Evolutionary conservation across 2,888 invertebrate species (phyloP).

Genomic region (Corythucha ciliata): DNA sequence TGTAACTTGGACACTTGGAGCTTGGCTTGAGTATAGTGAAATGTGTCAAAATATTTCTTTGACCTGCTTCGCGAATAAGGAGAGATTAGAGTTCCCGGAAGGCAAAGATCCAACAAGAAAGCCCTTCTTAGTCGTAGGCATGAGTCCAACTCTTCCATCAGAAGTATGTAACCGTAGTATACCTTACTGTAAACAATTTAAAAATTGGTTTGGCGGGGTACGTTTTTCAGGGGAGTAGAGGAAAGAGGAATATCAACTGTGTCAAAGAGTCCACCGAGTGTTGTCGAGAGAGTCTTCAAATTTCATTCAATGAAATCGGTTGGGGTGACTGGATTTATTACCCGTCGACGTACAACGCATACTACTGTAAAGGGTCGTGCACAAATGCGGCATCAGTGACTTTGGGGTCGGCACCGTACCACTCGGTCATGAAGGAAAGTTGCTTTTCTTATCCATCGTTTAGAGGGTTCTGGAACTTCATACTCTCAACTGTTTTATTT

Average conservation of each 20-base stretch:
- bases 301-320: conserved; percentile 73
- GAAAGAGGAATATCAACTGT: conserved; percentile 59
- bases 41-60: conserved; percentile 17
- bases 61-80: neutral
- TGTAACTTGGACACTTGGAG: conserved; percentile 20
- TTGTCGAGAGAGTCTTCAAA: conserved; percentile 71
- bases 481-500: neutral
- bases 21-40: conserved; percentile 18
- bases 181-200: neutral
- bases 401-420: conserved; percentile 23
- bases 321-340: conserved; percentile 83
- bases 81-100: neutral
- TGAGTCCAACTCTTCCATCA: conserved; percentile 9
- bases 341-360: conserved; percentile 74
- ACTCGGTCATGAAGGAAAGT: conserved; percentile 29
- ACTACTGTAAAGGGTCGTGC: conserved; percentile 77
- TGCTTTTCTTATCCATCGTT: conserved; percentile 10
- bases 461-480: neutral
- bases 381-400: conserved; percentile 40
- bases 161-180: neutral
- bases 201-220: too few relatives aligned
- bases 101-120: conserved; percentile 16
- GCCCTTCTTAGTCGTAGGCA: conserved; percentile 19
- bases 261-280: conserved; percentile 62
- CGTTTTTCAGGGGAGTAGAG: conserved; percentile 45